Evolutionary conservation across 1,140 invertebrate genomes (phyloP), one percentile per base, ranked within the genome.

Genomic region (Parasteatoda tepidariorum): DNA sequence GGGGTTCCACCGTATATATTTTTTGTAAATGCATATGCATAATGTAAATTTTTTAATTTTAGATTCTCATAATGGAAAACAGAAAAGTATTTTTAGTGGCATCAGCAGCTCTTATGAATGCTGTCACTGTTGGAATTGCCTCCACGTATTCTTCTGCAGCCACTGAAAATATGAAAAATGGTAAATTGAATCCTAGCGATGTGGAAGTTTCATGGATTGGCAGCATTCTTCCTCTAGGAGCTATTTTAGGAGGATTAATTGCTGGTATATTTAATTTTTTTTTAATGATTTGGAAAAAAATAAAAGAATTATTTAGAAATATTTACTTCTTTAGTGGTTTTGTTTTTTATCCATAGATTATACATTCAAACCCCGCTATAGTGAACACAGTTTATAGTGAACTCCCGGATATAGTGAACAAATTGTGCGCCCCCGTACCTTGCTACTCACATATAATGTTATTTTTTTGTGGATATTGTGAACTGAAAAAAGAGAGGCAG

Each of bases 91-190:
- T 13, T 6, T 33, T 34, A 28, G 83, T 73, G 3, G 55, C 67
- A 24, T 26, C 13, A 3, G 34, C 83, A 73, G 66, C 74, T 33
- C 48, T 78, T 2, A 0, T 79, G 3, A 75, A 75, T 64, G 64
- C 86, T 5, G n/a, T 87, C 0, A 41, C 79, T 18, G 61, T 86
- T 41, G 86, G 86, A 22, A 48, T 85, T 13, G 82, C 71, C 13
- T 62, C 84, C 2, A 86, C 85, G 13, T 87, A 87, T 74, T 82
- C 85, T 24, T 81, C 86, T 9, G 70, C 85, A 22, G 85, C 86
- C 5, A 70, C 75, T 22, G 66, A 68, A 31, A 85, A 81, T 54
- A 79, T 87, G 78, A 78, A 85, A 62, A 57, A 74, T 6, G 66
- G 70, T 13, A 57, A 68, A 30, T 28, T 73, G 3, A 62, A 70